Base-by-base conservation (phyloP, 2,113 vertebrate genomes). In the Numida meleagris region DNA sequence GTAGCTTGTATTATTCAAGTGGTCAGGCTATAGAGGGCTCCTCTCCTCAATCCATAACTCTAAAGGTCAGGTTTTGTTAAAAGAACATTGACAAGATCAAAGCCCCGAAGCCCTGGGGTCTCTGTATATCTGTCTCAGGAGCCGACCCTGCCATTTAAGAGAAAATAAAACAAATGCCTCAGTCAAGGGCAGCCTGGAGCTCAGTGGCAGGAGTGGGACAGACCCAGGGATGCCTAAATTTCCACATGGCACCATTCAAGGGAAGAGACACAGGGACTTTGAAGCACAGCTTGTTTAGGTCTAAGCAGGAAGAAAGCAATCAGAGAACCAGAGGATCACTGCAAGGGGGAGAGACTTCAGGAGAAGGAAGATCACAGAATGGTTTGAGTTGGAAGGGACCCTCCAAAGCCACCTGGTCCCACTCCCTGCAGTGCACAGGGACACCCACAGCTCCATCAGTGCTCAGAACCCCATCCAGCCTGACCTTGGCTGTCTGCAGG, bases 31-130 rank as follows among this genome's bases (percentile, higher is more conserved):
- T 3, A 17, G 66, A 51, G 59, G 46, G 66, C 63, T 78, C 3
- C 2, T 38, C 65, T 85, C 73, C 80, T 62, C 81, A 75, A 80
- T 25, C 27, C 20, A 2, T 18, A 36, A 71, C n/a, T 90, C 81
- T 43, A 55, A 50, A 95, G 61, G 83, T 83, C 79, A 66, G 40
- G 53, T 48, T 77, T 94, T 59, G 65, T 51, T 95, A 63, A 42
- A 93, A 65, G 34, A 79, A 42, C 45, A 24, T 24, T 40, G 45
- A 51, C 25, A 76, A 88, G 42, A 89, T 74, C 85, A 58, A 75
- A 31, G 9, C 19, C 67, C 25, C 9, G 48, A 9, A 55, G 9
- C 72, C 38, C 85, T 53, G n/a, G 58, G 36, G 62, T 50, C 4
- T 45, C 34, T n/a, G 5, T 23, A 14, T 9, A 7, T 42, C 8